Evolutionary conservation across 2,113 vertebrate species (phyloP), one percentile per base, ranked within the genome.

Genomic region (Falco punctatus): DNA sequence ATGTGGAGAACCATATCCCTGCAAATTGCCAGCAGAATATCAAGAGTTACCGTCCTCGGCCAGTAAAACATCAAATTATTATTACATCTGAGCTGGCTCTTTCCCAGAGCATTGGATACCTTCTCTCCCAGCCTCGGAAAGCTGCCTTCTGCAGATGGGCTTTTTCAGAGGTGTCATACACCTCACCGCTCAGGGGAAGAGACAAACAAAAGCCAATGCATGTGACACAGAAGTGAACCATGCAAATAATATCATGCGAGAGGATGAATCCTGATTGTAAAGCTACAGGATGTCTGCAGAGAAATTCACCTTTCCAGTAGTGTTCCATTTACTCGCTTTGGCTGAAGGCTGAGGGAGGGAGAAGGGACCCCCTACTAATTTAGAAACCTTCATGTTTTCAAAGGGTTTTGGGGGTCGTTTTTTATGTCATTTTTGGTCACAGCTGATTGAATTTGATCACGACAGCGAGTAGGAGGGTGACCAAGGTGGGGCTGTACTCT

Each of bases 81-180:
- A 90, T 48, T 92, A 67, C 75, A 74, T 95, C 89, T 69, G 62
- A 92, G 70, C 81, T 95, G 92, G 87, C 90, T 93, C 74, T 62
- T 93, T 93, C 84, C 93, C 90, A 91, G 92, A 91, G 93, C 87
- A 91, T 49, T 80, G 85, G 95, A 73, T 88, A 65, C 54, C 0
- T 0, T 77, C 78, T 95, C 70, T 18, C 52, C 13, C 62, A 70
- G 85, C 54, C 93, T 94, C 35, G 0, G 87, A 46, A 93, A 90
- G 74, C 92, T 91, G 81, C 84, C 74, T 94, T 55, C 94, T 85
- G 79, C 92, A 96, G 96, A 96, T 90, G 92, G 92, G 90, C 51
- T 92, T 91, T 84, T 89, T 90, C 85, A 92, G 90, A 92, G 92
- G 87, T 95, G 90, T 66, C 2, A 1, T 77, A 86, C 84, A 92